A percentile compares a stretch with the other conserved stretches of the same genome.
Evolutionary conservation across 2,888 invertebrate genomes (phyloP).

Genomic region (Theretra japonica): DNA sequence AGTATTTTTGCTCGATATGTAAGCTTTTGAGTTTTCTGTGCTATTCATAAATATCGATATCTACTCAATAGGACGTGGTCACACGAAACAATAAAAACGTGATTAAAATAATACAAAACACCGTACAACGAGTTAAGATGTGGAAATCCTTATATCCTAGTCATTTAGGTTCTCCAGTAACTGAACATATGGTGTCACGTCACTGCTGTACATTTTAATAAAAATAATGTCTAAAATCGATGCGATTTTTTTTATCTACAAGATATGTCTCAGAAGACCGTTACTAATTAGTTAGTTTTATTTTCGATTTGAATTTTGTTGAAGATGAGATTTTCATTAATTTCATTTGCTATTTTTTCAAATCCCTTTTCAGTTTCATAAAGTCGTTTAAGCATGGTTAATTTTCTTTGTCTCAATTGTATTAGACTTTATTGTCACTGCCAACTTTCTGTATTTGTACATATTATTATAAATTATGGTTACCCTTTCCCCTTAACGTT

Average conservation of each 20-base stretch:
- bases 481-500: neutral
- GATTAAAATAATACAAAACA: constrained; percentile 12
- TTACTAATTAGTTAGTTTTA: neutral
- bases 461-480: neutral
- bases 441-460: neutral
- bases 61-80: neutral
- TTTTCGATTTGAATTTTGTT: neutral
- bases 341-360: neutral
- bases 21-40: no score
- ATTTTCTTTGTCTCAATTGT: neutral
- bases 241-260: constrained; percentile 15
- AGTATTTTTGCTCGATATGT: no score
- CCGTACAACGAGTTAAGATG: constrained; percentile 13
- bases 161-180: neutral
- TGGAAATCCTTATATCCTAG: neutral
- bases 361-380: neutral
- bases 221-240: constrained; percentile 10
- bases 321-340: neutral
- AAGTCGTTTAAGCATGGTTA: neutral
- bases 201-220: neutral
- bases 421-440: constrained; percentile 18
- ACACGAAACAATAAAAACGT: neutral
- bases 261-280: neutral
- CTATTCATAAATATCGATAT: neutral
- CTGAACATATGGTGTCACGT: neutral